phyloP scores from a whole-genome alignment of 2,888 invertebrate genomes.

The Therioaphis trifolii region DNA sequence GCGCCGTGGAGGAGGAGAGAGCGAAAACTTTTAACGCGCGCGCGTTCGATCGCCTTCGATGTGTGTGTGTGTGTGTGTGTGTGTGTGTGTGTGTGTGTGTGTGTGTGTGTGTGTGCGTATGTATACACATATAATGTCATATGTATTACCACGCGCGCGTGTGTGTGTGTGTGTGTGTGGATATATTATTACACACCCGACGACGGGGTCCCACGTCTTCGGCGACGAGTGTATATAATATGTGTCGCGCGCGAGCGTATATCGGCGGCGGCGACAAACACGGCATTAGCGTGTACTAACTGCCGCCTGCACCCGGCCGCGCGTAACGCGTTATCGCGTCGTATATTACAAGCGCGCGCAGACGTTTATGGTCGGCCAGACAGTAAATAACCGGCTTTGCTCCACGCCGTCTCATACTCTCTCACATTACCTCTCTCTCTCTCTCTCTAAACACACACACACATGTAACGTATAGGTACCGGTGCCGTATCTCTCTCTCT shows the following conservation, averaged over 20 bases:
- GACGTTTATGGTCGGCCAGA: slow-evolving; percentile 62
- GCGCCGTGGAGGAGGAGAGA: not conserved
- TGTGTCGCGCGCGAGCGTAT: slow-evolving; percentile 29
- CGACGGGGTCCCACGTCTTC: slow-evolving; percentile 14
- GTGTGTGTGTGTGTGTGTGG: too few species aligned
- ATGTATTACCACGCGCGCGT: too few species aligned
- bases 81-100: too few species aligned
- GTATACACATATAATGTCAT: too few species aligned
- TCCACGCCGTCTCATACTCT: not conserved
- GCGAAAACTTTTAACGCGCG: slow-evolving; percentile 39
- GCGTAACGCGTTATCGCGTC: slow-evolving; percentile 59
- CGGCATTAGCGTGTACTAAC: slow-evolving; percentile 56
- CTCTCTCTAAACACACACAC: not conserved
- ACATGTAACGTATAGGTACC: not conserved
- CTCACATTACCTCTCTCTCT: too few species aligned
- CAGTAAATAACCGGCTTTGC: slow-evolving; percentile 62
- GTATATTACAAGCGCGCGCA: slow-evolving; percentile 57
- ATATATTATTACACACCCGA: too few species aligned
- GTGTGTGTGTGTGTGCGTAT: too few species aligned
- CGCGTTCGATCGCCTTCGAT: too few species aligned
- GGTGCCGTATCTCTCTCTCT: too few species aligned
- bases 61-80: too few species aligned
- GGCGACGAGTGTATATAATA: slow-evolving; percentile 17
- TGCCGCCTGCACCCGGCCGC: not conserved
- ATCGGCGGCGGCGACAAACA: slow-evolving; percentile 53